Conservation (phyloP, 1,140 invertebrate species). For the Neelides sp. region DNA sequence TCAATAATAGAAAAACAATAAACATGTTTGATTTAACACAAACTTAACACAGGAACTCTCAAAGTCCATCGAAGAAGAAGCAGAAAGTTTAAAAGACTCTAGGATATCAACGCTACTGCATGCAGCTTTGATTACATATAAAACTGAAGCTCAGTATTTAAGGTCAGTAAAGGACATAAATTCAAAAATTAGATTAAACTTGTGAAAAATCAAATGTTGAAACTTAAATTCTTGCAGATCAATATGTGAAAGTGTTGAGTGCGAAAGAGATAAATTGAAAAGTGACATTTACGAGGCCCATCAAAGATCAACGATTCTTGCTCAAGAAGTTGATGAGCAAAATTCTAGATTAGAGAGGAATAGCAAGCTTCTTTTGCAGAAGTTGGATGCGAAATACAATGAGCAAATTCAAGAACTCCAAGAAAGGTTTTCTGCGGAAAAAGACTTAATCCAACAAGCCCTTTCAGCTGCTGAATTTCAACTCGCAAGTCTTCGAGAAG, state of each 20-base stretch:
- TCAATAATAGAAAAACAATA: not conserved
- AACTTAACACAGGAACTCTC: constrained; percentile 8
- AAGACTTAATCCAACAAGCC: constrained; percentile 48
- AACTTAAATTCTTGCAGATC: not conserved
- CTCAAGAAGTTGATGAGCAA: constrained; percentile 79
- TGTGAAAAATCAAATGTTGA: not conserved
- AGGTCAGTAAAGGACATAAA: constrained; percentile 35
- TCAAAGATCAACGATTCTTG: constrained; percentile 57
- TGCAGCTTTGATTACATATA: constrained; percentile 45
- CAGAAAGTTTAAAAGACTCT: constrained; percentile 17
- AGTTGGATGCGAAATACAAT: constrained; percentile 57
- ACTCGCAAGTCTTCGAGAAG: constrained; percentile 40
- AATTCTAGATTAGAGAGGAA: constrained; percentile 63
- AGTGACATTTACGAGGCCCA: constrained; percentile 66
- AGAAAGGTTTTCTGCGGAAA: constrained; percentile 50
- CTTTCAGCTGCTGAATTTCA: constrained; percentile 46
- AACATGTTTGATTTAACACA: not conserved
- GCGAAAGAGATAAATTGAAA: constrained; percentile 60
- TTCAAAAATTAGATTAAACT: not conserved
- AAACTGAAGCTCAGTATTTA: constrained; percentile 45
- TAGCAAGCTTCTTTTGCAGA: constrained; percentile 46
- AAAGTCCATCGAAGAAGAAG: constrained; percentile 19
- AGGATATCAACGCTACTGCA: constrained; percentile 38
- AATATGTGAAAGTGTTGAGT: constrained; percentile 21
- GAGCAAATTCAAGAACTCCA: constrained; percentile 58